phyloP scores from a whole-genome alignment of 2,797 vertebrate species.

The Poecile montanus region DNA sequence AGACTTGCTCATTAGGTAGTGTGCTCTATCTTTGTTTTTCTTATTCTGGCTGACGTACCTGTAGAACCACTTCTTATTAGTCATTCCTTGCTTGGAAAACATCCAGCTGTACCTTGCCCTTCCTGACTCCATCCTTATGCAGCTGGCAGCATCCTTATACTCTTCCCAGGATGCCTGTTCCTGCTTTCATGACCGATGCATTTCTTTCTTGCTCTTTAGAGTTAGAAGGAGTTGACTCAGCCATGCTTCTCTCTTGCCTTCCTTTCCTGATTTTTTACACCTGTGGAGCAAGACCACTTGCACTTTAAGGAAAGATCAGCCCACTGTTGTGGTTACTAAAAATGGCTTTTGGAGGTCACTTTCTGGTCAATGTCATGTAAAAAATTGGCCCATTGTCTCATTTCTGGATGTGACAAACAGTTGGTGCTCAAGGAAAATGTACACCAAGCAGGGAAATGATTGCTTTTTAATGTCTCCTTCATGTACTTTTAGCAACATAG shows the following conservation, averaged over 20 bases:
- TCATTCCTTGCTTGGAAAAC: background rate
- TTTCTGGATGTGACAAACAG: background rate
- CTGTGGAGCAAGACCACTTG: background rate
- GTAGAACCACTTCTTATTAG: background rate
- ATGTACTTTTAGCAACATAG: background rate
- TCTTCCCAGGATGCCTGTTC: background rate
- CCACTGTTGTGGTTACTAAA: background rate
- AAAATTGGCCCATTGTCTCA: fast-evolving
- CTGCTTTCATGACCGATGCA: background rate
- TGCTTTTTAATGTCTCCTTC: background rate
- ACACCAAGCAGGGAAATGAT: background rate
- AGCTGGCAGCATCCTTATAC: background rate
- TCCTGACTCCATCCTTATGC: background rate
- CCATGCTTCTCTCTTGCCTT: background rate
- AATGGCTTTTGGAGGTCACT: fast-evolving
- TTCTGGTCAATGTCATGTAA: background rate
- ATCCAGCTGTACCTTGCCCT: background rate
- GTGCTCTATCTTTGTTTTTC: background rate
- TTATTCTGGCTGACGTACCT: background rate
- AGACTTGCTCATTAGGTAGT: background rate
- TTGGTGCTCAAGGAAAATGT: background rate
- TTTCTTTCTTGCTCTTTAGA: background rate
- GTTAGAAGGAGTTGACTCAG: background rate
- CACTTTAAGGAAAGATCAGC: background rate
- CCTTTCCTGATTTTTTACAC: background rate